Conservation (phyloP, 2,888 invertebrate species). For the Callimorpha dominula region DNA sequence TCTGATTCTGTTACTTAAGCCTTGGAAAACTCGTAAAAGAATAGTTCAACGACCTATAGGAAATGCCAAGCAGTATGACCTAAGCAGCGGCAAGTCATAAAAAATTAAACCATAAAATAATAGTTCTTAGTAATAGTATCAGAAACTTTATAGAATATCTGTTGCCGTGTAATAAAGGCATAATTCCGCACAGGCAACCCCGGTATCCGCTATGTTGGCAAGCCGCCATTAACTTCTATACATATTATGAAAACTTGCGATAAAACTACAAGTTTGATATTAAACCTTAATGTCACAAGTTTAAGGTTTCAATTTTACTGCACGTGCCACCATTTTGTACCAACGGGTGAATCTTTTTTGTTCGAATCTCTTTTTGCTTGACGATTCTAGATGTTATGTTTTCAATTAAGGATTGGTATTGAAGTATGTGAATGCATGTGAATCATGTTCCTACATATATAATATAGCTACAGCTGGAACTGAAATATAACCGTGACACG, state of each 20-base stretch:
- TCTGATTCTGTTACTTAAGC: background rate
- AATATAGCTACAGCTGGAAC: background rate
- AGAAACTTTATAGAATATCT: conserved; percentile 50
- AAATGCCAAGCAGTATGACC: background rate
- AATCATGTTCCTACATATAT: background rate
- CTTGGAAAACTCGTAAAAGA: background rate
- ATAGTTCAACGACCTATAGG: conserved; percentile 11
- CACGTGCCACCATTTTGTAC: conserved; percentile 29
- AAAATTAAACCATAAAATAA: conserved; percentile 26
- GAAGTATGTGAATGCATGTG: conserved; percentile 12
- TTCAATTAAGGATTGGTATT: conserved; percentile 31
- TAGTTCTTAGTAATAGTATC: conserved; percentile 26
- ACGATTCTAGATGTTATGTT: conserved; percentile 27
- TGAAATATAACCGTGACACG: background rate
- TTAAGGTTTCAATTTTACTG: conserved; percentile 54
- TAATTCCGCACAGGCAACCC: conserved; percentile 59
- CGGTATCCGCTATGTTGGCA: conserved; percentile 70
- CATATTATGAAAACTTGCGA: conserved; percentile 75
- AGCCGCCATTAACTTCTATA: conserved; percentile 68
- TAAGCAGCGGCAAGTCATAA: conserved; percentile 11
- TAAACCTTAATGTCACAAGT: conserved; percentile 58
- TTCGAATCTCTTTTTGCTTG: conserved; percentile 39
- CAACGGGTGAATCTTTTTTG: conserved; percentile 48
- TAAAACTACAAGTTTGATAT: conserved; percentile 57
- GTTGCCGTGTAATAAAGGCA: conserved; percentile 58